These are phyloP conservation scores for Leucopsar rothschildi DNA, from an alignment of 2,113 vertebrate genomes.

Conservation along the genomic window DNA sequence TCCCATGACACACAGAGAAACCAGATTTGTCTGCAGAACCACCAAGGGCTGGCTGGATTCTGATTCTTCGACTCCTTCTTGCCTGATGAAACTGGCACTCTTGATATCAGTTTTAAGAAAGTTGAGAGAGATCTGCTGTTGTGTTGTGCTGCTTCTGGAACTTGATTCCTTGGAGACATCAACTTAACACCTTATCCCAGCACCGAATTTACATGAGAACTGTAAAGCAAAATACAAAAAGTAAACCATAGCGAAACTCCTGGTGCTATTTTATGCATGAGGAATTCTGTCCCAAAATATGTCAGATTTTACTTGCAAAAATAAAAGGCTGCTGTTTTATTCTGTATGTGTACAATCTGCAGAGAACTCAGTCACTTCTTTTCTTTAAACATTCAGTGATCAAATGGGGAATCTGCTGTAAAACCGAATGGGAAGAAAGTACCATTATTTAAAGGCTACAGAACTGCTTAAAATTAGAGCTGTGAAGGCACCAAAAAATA, in stretches of 20 bases:
- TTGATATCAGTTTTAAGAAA: background rate
- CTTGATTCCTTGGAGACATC: background rate
- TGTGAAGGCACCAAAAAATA: conserved; percentile 74
- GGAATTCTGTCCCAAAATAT: conserved; percentile 69
- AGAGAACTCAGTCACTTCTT: conserved; percentile 66
- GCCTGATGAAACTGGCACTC: background rate
- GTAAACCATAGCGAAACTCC: conserved; percentile 46
- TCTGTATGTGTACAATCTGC: conserved; percentile 59
- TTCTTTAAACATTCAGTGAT: conserved; percentile 66
- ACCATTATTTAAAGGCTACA: conserved; percentile 78
- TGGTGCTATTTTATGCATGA: conserved; percentile 66
- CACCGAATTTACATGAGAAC: conserved; percentile 22
- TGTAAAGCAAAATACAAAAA: conserved; percentile 46
- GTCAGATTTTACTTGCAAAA: conserved; percentile 78
- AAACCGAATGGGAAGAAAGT: conserved; percentile 67
- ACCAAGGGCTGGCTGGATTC: background rate
- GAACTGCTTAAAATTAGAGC: conserved; percentile 80
- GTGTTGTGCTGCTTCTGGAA: conserved; percentile 3
- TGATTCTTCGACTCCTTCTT: background rate
- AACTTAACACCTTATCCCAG: conserved; percentile 17
- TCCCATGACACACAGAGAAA: background rate
- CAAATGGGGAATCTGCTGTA: conserved; percentile 68
- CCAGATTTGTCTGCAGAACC: background rate
- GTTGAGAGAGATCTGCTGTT: background rate
- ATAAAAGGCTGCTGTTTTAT: conserved; percentile 72